Percentiles rank a stretch among this genome's conserved stretches.
Conservation (phyloP, 1,140 invertebrate genomes). For the Drosophila orosa region DNA sequence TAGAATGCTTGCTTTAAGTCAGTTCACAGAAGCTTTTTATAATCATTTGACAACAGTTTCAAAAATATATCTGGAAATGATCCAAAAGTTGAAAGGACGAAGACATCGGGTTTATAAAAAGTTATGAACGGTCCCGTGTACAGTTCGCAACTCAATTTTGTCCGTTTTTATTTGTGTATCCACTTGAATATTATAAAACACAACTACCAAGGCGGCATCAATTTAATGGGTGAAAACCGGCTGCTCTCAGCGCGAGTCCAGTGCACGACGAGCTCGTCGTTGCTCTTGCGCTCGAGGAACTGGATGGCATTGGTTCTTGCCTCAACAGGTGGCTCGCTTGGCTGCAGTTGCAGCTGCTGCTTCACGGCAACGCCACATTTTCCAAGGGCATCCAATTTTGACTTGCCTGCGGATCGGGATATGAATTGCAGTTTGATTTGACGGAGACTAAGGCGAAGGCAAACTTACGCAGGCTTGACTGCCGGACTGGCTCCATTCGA, state of each 20-base stretch:
- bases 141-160: not conserved
- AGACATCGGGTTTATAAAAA: not conserved
- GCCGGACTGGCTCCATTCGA: conserved; percentile 6
- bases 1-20: not conserved
- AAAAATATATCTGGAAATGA: not conserved
- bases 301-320: not conserved
- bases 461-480: conserved; percentile 21
- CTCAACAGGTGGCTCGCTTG: conserved; percentile 28
- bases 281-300: conserved; percentile 5
- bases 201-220: conserved; percentile 58
- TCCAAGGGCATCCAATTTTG: conserved; percentile 25
- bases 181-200: not conserved
- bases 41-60: not conserved
- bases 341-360: conserved; percentile 4
- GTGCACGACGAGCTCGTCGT: conserved; percentile 36
- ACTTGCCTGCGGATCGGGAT: conserved; percentile 12
- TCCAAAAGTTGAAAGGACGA: not conserved
- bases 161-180: conserved; percentile 1
- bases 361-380: conserved; percentile 1
- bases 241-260: conserved; percentile 44
- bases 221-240: conserved; percentile 38
- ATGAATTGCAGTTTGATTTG: not conserved
- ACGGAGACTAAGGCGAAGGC: no score
- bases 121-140: not conserved
- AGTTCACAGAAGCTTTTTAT: not conserved